phyloP scores from a whole-genome alignment of 2,113 vertebrate species.

The Cygnus buccinator region DNA sequence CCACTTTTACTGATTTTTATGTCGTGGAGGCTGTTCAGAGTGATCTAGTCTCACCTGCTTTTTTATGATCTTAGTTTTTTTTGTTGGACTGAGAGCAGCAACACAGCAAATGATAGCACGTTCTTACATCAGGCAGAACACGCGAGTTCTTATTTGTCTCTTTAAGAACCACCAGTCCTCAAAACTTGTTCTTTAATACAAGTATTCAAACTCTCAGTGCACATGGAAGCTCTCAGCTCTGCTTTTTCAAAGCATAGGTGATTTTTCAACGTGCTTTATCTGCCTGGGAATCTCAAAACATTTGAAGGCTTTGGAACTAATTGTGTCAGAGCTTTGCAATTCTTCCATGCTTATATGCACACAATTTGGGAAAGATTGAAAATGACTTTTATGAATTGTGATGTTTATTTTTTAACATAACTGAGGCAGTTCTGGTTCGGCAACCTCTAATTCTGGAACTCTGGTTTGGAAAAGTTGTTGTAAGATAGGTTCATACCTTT shows the following conservation, averaged over 20 bases:
- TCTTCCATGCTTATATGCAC: not conserved
- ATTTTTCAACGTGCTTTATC: conserved; percentile 10
- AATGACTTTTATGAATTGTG: not conserved
- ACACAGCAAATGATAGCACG: not conserved
- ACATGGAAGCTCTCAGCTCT: not conserved
- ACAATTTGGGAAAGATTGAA: not conserved
- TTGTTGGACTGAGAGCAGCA: not conserved
- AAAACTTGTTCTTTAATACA: not conserved
- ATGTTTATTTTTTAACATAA: not conserved
- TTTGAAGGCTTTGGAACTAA: not conserved
- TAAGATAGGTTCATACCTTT: not conserved
- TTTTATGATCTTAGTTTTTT: not conserved
- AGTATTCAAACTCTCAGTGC: not conserved
- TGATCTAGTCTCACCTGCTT: not conserved
- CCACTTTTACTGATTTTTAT: not conserved
- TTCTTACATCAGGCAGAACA: not conserved
- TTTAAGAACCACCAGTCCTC: not conserved
- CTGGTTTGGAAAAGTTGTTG: not conserved
- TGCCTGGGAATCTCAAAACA: not conserved
- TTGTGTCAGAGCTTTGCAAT: not conserved
- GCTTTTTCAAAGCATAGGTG: conserved; percentile 17
- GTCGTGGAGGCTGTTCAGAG: not conserved
- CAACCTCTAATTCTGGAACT: not conserved
- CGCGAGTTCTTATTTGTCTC: not conserved
- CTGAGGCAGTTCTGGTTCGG: not conserved